Evolutionary conservation across 2,888 invertebrate genomes (phyloP), one percentile per base, ranked within the genome.

Genomic region (Idaea biselata): DNA sequence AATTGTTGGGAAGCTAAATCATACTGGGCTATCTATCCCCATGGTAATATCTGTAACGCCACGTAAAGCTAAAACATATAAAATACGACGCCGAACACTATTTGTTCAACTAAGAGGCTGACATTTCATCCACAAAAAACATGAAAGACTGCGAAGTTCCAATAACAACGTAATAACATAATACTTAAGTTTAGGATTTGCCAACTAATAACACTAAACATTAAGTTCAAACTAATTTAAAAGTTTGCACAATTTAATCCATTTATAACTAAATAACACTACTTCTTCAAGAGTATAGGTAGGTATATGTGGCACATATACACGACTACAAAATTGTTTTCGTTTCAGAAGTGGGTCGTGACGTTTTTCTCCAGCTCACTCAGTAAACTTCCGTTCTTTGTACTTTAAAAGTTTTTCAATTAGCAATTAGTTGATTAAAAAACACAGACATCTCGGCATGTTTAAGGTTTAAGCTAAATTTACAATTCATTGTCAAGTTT

Each of bases 391-490:
- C 63, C 72, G 71, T 74, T 76, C 73, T 74, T 73, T 73, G 71
- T 68, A 72, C 77, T 79, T 44, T 70, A 66, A 79, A 89, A 89
- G 81, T 88, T 88, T 88, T 84, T 82, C 83, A 87, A 88, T 89
- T 87, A 88, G 80, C 84, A 85, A 87, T 86, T 86, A 87, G 86
- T 87, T 88, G 85, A 89, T 88, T 86, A 83, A 44, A 32, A 14
- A 44, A 44, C 5, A 14, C 84, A 84, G 85, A 83, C 75, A 76
- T 71, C 44, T 44, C 72, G 66, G 58, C 61, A 67, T 64, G 62
- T 33, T 44, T 44, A 44, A 7, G 11, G 44, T 8, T 32, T 6
- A 8, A 32, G 11, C 32, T 32, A 14, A 68, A 64, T 55, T 62
- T 62, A 55, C 6, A 55, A 6, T n/a, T 8, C 18, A 18, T 17